Conservation (phyloP, 1,140 invertebrate genomes). For the Ceratina australensis region DNA sequence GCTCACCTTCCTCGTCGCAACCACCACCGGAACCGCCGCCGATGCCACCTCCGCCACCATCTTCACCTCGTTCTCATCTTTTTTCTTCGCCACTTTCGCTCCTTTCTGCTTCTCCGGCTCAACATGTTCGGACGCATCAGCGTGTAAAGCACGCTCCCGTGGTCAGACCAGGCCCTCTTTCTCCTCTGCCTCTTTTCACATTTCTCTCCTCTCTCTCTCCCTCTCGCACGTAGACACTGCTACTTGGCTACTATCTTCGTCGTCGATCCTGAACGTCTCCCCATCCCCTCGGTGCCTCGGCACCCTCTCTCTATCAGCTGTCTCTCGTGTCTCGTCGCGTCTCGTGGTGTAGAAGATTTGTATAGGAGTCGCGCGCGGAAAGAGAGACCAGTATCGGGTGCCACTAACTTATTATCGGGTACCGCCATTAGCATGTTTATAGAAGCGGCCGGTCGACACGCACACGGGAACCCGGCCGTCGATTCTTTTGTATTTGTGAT, state of each 20-base stretch:
- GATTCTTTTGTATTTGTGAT: slow-evolving; percentile 65
- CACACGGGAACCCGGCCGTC: slow-evolving; percentile 1
- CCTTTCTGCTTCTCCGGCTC: slow-evolving; percentile 37
- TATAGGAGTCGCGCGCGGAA: slow-evolving; percentile 34
- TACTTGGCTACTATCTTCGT: slow-evolving; percentile 7
- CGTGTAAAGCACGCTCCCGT: slow-evolving; percentile 63
- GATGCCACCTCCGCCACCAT: background rate
- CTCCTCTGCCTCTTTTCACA: background rate
- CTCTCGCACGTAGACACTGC: too few relatives aligned
- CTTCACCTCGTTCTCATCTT: background rate
- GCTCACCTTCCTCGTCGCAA: slow-evolving; percentile 18
- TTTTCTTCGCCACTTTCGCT: slow-evolving; percentile 16
- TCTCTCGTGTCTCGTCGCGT: background rate
- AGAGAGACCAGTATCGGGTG: slow-evolving; percentile 48
- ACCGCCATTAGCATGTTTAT: slow-evolving; percentile 74
- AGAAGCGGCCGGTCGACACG: slow-evolving; percentile 59
- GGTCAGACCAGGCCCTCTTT: slow-evolving; percentile 44
- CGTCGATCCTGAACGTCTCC: slow-evolving; percentile 19
- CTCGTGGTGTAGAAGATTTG: slow-evolving; percentile 38
- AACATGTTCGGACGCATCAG: slow-evolving; percentile 58
- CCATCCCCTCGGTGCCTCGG: slow-evolving; percentile 18
- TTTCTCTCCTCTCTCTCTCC: background rate
- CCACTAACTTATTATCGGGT: slow-evolving; percentile 70
- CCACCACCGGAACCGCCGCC: slow-evolving; percentile 61
- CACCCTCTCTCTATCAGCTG: background rate